Evolutionary conservation across 2,888 invertebrate genomes (phyloP).

Genomic region (Polymixis flavicincta): DNA sequence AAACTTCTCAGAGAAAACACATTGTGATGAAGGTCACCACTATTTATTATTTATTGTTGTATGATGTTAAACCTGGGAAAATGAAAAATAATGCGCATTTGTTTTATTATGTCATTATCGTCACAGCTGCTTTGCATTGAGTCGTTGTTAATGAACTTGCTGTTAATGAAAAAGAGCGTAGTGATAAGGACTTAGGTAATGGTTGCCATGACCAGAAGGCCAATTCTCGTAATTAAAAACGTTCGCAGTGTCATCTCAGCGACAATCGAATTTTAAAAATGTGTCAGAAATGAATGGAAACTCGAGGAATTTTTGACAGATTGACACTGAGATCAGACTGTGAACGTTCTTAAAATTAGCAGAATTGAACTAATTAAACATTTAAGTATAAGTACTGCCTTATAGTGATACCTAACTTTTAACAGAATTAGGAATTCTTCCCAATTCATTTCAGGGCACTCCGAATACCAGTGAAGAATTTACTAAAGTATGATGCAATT

Average conservation of each 20-base stretch:
- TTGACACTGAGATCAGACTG: too few relatives aligned
- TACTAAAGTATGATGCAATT: background rate
- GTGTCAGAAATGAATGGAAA: too few relatives aligned
- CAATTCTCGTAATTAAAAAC: too few relatives aligned
- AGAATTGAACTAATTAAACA: constrained; percentile 10
- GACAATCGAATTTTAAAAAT: too few relatives aligned
- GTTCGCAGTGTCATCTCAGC: too few relatives aligned
- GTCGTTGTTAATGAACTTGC: constrained; percentile 54
- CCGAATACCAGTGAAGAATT: background rate
- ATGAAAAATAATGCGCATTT: constrained; percentile 44
- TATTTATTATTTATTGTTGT: constrained; percentile 54
- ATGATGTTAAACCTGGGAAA: constrained; percentile 43
- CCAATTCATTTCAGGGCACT: too few relatives aligned
- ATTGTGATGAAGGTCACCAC: constrained; percentile 39
- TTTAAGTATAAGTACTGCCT: background rate
- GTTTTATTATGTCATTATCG: constrained; percentile 36
- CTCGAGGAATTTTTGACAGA: too few relatives aligned
- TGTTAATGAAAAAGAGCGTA: constrained; percentile 23
- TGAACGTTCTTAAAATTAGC: too few relatives aligned
- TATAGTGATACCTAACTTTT: background rate
- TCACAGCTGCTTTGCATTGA: constrained; percentile 25
- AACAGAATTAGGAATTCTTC: background rate
- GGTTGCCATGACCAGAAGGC: constrained; percentile 46
- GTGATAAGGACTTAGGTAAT: constrained; percentile 35
- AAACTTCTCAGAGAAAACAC: constrained; percentile 60